A percentile compares a stretch with the other conserved stretches of the same genome.
Conservation (phyloP, 2,888 invertebrate genomes). For the Agelastica alni region DNA sequence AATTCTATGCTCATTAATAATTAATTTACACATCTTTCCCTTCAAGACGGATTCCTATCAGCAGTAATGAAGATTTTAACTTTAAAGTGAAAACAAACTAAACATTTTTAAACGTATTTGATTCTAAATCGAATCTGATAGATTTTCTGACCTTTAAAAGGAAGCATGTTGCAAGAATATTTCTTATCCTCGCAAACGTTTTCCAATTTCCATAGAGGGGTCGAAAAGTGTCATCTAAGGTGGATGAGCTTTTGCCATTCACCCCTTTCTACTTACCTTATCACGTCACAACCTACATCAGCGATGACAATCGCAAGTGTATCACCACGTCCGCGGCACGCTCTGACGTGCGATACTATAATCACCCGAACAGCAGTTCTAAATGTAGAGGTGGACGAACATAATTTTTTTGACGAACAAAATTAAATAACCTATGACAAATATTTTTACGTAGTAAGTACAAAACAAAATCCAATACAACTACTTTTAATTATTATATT, state of each 20-base stretch:
- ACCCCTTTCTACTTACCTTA: constrained; percentile 10
- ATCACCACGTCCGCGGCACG: constrained; percentile 21
- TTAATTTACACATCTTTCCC: too few species aligned
- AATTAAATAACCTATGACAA: not conserved
- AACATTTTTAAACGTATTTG: too few species aligned
- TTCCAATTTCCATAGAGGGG: constrained; percentile 2
- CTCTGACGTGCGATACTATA: constrained; percentile 24
- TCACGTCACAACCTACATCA: constrained; percentile 16
- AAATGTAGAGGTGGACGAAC: constrained; percentile 5
- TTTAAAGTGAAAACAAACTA: too few species aligned
- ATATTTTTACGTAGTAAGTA: too few species aligned
- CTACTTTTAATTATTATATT: not conserved
- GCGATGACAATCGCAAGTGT: constrained; percentile 22
- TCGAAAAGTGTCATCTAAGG: constrained; percentile 1
- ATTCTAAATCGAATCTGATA: too few species aligned
- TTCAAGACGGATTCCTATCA: too few species aligned
- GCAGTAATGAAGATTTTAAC: too few species aligned
- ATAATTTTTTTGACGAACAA: not conserved
- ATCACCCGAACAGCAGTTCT: constrained; percentile 17
- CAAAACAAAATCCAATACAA: too few species aligned
- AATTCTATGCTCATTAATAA: too few species aligned
- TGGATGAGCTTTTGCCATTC: constrained; percentile 4
- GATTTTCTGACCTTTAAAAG: too few species aligned
- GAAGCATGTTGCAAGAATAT: too few species aligned
- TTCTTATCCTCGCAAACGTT: too few species aligned